A percentile compares a stretch with the other conserved stretches of the same genome.
These are phyloP conservation scores for Mesoclemmys tuberculata DNA, from an alignment of 2,113 vertebrate species.

Conservation along the genomic window DNA sequence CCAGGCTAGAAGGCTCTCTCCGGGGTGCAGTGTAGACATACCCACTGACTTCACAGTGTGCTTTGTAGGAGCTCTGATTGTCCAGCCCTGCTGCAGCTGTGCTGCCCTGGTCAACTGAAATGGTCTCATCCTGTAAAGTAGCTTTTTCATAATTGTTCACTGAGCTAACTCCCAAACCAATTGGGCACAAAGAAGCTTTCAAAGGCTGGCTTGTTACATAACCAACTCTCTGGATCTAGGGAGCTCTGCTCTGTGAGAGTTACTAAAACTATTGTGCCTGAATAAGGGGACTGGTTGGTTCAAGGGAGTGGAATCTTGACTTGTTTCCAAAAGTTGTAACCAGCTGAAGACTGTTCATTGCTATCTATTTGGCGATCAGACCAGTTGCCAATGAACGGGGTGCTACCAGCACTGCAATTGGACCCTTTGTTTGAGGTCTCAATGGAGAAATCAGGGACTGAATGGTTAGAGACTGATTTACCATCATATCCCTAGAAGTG, in stretches of 20 bases:
- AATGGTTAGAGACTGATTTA: rapidly evolving
- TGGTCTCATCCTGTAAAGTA: not conserved
- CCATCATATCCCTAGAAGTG: not conserved
- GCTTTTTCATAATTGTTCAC: not conserved
- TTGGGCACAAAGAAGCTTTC: not conserved
- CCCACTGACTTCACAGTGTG: not conserved
- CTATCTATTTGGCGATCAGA: not conserved
- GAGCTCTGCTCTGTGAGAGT: not conserved
- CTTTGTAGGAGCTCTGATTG: not conserved
- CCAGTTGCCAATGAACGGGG: not conserved
- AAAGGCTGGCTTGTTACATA: not conserved
- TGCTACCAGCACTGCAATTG: not conserved
- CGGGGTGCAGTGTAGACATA: too few relatives aligned
- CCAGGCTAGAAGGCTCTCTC: too few relatives aligned
- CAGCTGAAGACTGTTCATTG: not conserved
- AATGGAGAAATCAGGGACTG: not conserved
- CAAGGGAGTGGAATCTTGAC: not conserved
- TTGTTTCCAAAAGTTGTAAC: not conserved
- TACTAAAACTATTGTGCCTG: not conserved
- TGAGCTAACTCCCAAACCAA: not conserved
- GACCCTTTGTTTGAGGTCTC: not conserved
- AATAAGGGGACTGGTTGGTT: not conserved
- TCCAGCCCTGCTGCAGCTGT: not conserved
- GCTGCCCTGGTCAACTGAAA: not conserved
- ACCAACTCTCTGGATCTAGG: too few relatives aligned